Percentiles rank a stretch among this genome's conserved stretches.
Conservation (phyloP, 2,797 vertebrate species). For the Sciurus carolinensis region DNA sequence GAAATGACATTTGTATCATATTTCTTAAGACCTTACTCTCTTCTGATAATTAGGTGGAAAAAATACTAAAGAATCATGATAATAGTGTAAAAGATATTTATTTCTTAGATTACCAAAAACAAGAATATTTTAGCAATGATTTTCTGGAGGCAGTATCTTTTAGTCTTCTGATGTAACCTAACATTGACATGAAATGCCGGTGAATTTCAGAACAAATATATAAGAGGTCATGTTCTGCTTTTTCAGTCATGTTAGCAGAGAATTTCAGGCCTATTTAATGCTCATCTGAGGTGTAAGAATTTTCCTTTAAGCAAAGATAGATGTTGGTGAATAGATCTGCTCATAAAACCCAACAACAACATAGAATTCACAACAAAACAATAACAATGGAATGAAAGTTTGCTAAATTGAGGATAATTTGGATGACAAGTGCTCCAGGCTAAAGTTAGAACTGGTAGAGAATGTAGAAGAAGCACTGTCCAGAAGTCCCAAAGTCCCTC, state of each 20-base stretch:
- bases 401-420: background rate
- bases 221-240: background rate
- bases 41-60: background rate
- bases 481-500: background rate
- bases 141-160: background rate
- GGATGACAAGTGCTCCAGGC: background rate
- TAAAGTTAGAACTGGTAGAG: background rate
- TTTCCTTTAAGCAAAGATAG: background rate
- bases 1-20: background rate
- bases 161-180: constrained; percentile 22
- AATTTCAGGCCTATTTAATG: background rate
- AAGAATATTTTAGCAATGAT: constrained; percentile 22
- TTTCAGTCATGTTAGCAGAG: background rate
- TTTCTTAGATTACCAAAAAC: constrained; percentile 29
- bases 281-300: background rate
- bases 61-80: background rate
- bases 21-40: background rate
- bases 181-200: background rate
- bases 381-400: background rate
- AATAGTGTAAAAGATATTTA: background rate
- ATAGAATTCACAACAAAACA: background rate
- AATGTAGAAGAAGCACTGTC: background rate
- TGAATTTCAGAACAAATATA: background rate
- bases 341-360: background rate
- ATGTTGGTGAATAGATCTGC: background rate